Evolutionary conservation across 2,113 vertebrate genomes (phyloP).

Genomic region (Psittacula cyanocephala): DNA sequence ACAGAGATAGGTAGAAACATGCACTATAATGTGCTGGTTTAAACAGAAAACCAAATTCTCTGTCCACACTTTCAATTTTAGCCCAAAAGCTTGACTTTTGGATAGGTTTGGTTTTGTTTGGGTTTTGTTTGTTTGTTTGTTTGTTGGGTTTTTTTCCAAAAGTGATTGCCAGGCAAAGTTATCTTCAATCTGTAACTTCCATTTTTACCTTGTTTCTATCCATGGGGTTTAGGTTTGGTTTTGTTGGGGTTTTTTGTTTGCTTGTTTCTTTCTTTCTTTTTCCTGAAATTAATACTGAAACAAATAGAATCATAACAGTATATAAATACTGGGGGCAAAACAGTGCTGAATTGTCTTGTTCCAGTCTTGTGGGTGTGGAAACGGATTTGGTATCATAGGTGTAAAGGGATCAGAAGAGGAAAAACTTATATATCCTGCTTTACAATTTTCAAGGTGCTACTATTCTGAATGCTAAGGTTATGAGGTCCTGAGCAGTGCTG

Average conservation of each 20-base stretch:
- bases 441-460: neutral
- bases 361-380: neutral
- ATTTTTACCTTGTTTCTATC: neutral
- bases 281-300: neutral
- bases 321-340: neutral
- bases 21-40: neutral
- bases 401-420: neutral
- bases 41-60: neutral
- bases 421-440: accelerated
- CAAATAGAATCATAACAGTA: neutral
- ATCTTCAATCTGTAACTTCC: neutral
- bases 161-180: neutral
- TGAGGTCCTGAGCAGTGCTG: neutral
- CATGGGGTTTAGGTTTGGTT: neutral
- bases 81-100: neutral
- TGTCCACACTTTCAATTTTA: neutral
- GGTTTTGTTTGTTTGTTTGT: too few relatives aligned
- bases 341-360: neutral
- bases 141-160: neutral
- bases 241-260: neutral
- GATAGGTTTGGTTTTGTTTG: neutral
- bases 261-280: neutral
- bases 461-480: neutral
- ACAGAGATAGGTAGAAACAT: neutral
- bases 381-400: neutral